phyloP scores from a whole-genome alignment of 2,113 vertebrate species.

The Ciconia boyciana region DNA sequence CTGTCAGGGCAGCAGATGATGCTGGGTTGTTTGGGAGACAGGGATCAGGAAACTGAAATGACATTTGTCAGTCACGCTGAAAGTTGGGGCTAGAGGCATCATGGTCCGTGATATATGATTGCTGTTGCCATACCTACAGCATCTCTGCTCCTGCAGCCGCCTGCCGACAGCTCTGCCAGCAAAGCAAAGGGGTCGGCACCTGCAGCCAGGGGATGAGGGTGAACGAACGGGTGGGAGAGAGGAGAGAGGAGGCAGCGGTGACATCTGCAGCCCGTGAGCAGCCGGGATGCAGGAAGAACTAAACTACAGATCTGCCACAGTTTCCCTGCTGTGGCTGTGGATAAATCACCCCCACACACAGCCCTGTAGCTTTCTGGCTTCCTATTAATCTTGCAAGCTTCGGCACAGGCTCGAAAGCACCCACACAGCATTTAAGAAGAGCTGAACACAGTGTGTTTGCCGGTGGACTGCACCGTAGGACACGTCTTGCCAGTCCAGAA shows the following conservation, averaged over 20 bases:
- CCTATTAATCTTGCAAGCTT: not conserved
- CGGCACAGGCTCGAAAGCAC: not conserved
- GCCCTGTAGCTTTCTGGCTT: not conserved
- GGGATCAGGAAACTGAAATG: not conserved
- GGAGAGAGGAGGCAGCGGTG: not conserved
- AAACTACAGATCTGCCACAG: not conserved
- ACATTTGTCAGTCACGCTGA: not conserved
- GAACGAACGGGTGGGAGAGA: not conserved
- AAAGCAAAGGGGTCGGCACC: not conserved
- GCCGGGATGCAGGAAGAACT: not conserved
- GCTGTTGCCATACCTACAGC: not conserved
- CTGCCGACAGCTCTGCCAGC: not conserved
- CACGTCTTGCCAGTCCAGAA: not conserved
- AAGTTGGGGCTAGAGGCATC: not conserved
- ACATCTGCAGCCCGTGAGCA: not conserved
- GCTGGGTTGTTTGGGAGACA: not conserved
- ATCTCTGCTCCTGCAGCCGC: not conserved
- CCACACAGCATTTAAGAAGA: not conserved
- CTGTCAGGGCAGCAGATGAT: not conserved
- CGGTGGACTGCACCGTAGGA: not conserved
- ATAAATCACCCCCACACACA: not conserved
- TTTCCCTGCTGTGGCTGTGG: not conserved
- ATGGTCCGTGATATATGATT: not conserved
- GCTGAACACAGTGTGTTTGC: not conserved
- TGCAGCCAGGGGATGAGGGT: not conserved